phyloP scores from a whole-genome alignment of 2,797 vertebrate species.

The Taeniopygia guttata region DNA sequence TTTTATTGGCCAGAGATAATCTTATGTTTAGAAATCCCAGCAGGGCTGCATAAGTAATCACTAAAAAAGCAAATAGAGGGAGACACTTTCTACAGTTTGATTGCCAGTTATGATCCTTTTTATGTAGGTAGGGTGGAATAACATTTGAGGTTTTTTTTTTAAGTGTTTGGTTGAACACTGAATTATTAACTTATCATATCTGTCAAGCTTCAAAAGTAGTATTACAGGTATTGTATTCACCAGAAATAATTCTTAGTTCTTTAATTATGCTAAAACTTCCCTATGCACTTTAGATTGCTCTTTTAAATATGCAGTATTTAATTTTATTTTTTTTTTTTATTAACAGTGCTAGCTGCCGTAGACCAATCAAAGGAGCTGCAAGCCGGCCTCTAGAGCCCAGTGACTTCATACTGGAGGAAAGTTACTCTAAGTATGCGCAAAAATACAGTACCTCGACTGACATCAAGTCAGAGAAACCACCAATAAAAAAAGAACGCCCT shows the following conservation, averaged over 20 bases:
- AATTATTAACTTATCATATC: neutral
- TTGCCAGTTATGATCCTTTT: neutral
- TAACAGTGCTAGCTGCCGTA: constrained; percentile 89
- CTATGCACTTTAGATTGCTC: neutral
- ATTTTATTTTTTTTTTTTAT: neutral
- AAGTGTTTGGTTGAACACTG: neutral
- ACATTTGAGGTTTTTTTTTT: neutral
- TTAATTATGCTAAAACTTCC: neutral
- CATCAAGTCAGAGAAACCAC: constrained; percentile 71
- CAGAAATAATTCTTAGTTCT: neutral
- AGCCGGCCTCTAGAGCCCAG: constrained; percentile 80
- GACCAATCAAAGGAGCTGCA: constrained; percentile 92
- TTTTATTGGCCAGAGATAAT: neutral
- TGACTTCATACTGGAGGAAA: constrained; percentile 81
- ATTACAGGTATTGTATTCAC: neutral
- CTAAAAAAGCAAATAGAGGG: neutral
- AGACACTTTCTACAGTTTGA: neutral
- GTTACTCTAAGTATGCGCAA: constrained; percentile 70
- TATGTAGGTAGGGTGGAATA: neutral
- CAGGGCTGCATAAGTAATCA: neutral
- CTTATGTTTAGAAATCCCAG: neutral
- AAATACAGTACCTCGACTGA: constrained; percentile 72
- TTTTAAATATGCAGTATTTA: neutral
- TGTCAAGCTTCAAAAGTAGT: neutral
- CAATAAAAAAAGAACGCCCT: constrained; percentile 68